Evolutionary conservation across 2,113 vertebrate species (phyloP), one percentile per base, ranked within the genome.

Genomic region (Sorex araneus): DNA sequence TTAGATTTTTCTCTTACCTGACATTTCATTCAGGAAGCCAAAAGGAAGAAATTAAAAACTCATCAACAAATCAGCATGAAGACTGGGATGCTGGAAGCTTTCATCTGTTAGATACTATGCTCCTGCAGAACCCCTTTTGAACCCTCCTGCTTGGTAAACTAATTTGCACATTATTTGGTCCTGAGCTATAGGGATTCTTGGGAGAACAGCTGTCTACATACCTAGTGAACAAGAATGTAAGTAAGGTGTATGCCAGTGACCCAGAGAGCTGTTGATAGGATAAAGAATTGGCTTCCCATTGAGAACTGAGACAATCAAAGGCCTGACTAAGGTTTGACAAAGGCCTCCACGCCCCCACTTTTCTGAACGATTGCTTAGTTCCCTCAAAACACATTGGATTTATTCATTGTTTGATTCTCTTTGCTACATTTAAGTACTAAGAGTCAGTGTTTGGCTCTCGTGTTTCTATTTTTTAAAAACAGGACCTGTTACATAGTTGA

Each of bases 31-130:
- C 93, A 91, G 94, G 90, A 77, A 94, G 8, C 45, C 76, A 94
- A 27, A 73, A 86, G 88, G 93, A 96, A 97, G 94, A 97, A 97
- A 97, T 95, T 95, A 95, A 97, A 97, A 97, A 79, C 95, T 94
- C 95, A 96, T 97, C 93, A 97, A 30, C 57, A 96, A 95, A 90
- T 54, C 96, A 96, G 96, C 91, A 76, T 96, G 96, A 93, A 94
- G 57, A 83, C 76, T 93, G 1, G 1, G 74, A 82, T 64, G 34
- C 95, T 96, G 81, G 82, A 92, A 87, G 54, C 60, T 95, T 96
- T 95, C 95, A 93, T 94, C 94, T 97, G 95, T 92, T 97, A 95
- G 94, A 71, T 92, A 92, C 84, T 54, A 50, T 93, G 93, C 82
- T 97, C 81, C 90, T 50, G 9, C 93, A 57, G 88, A 85, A n/a